These are phyloP conservation scores for Pteropus alecto DNA, from an alignment of 2,113 vertebrate genomes.

Conservation along the genomic window DNA sequence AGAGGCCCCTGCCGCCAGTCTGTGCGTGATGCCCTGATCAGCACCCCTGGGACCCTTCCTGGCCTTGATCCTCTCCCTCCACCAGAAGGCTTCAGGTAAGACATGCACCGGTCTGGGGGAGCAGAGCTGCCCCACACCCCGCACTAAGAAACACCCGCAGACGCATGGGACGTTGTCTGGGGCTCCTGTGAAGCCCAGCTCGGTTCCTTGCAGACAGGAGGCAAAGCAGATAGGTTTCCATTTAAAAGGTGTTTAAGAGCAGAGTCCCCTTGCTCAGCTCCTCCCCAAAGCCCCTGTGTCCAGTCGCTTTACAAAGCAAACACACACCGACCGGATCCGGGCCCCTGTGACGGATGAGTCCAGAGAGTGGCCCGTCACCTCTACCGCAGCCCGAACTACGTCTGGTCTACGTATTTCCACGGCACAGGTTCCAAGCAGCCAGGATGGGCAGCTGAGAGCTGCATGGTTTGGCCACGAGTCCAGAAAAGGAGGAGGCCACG, in stretches of 20 bases:
- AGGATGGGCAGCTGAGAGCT: not conserved
- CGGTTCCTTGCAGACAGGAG: not conserved
- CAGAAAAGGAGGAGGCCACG: not conserved
- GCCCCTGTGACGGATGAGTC: accelerated
- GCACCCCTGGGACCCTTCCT: not conserved
- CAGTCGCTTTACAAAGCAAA: not conserved
- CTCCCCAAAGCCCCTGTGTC: not conserved
- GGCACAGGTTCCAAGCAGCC: not conserved
- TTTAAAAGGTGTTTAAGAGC: not conserved
- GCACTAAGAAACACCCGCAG: not conserved
- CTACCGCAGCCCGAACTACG: not conserved
- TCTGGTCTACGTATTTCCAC: not conserved
- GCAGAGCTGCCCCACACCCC: accelerated
- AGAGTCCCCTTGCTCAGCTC: not conserved
- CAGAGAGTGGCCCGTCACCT: no score
- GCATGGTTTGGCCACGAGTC: not conserved
- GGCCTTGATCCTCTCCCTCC: no score
- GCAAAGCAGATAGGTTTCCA: accelerated
- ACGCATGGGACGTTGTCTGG: not conserved
- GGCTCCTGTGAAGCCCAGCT: accelerated
- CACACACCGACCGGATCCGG: not conserved
- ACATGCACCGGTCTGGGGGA: no score
- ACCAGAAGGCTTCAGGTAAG: not conserved
- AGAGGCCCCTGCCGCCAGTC: not conserved
- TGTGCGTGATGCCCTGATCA: no score